These are phyloP conservation scores for Morpho achilles DNA, from an alignment of 2,888 invertebrate species.

Conservation along the genomic window DNA sequence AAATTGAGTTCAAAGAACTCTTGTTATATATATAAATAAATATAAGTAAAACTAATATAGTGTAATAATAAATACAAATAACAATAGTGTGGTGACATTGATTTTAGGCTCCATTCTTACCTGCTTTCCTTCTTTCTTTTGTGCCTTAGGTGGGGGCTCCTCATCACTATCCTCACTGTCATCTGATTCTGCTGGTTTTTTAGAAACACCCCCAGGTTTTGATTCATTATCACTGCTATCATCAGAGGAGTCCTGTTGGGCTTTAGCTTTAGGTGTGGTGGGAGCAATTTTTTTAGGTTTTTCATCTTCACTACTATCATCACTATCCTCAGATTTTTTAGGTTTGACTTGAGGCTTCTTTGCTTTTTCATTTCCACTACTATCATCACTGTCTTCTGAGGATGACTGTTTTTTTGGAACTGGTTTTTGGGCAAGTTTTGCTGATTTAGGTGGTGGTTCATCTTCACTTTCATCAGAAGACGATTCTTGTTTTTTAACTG, in stretches of 20 bases:
- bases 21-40: too few species aligned
- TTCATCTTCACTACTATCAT: constrained; percentile 59
- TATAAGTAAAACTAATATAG: too few species aligned
- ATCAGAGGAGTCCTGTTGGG: constrained; percentile 18
- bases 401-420: constrained; percentile 49
- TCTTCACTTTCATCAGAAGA: constrained; percentile 50
- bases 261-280: constrained; percentile 21
- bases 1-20: too few species aligned
- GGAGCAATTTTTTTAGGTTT: constrained; percentile 28
- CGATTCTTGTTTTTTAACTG: constrained; percentile 47
- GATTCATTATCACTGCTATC: constrained; percentile 20
- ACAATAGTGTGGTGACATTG: too few species aligned
- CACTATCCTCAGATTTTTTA: constrained; percentile 36
- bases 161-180: constrained; percentile 29
- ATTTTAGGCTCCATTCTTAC: constrained; percentile 24
- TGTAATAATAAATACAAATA: too few species aligned
- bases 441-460: constrained; percentile 42
- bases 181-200: constrained; percentile 4
- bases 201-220: neutral
- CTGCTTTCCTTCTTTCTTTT: constrained; percentile 38
- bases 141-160: constrained; percentile 41
- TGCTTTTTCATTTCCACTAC: constrained; percentile 53
- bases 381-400: constrained; percentile 44
- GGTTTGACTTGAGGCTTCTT: constrained; percentile 32
- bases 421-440: constrained; percentile 37